Base-by-base conservation (phyloP, 2,113 vertebrate genomes). In the Protomyctophum bolini region DNA sequence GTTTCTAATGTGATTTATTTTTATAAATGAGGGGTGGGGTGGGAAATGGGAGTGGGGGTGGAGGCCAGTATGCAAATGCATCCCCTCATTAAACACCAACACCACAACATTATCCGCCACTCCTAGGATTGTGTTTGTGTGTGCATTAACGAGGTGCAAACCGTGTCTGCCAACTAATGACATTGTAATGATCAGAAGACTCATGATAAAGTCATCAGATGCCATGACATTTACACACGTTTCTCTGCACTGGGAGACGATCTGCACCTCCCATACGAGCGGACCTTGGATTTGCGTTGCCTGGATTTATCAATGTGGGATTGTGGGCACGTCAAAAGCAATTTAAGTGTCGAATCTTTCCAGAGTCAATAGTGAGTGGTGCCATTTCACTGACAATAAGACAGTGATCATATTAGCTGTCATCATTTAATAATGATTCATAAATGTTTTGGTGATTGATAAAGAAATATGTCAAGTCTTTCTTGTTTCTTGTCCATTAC, bases 1-100 rank as follows among this genome's bases (percentile, higher is more conserved):
- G 85, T 89, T 41, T 87, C 80, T 90, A 89, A 91, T 86, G 88
- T 87, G 86, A 91, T 92, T 91, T 88, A 90, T 92, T 91, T 91
- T 89, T 87, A 91, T 91, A 91, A 91, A 92, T 91, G 89, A 89
- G 91, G 72, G 76, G 75, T 66, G 67, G 81, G 78, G 71, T 79
- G 85, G 54, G 78, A 87, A n/a, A 79, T 73, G 82, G 73, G 56
- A 80, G 83, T 86, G 89, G 87, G 89, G 86, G 90, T 86, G 90
- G 87, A 88, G 90, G 89, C 88, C 90, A 87, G 76, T 87, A 91
- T 92, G 91, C 85, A 91, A 92, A 91, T 92, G 86, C 12, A 0
- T 87, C 83, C 88, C 90, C 85, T 92, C 90, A 92, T 91, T 91
- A 91, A 91, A 91, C 85, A 86, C 64, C 77, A 79, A 12, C 28